These are phyloP conservation scores for Siniperca chuatsi DNA, from an alignment of 2,113 vertebrate genomes.

Conservation along the genomic window DNA sequence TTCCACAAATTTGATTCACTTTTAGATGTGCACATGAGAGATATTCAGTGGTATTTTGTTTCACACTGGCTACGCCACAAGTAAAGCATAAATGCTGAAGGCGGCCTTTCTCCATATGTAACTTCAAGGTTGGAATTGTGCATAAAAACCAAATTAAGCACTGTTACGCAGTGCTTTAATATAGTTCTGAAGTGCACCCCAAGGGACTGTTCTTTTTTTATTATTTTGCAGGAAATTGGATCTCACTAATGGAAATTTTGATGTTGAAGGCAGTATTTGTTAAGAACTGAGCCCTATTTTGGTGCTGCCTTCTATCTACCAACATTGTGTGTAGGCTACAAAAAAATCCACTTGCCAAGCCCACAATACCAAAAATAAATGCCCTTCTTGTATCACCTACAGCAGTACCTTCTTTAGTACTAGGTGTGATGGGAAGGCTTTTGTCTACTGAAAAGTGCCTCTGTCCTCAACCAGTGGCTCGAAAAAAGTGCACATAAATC, in stretches of 20 bases:
- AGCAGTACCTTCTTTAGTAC: conserved; percentile 15
- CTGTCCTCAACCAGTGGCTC: conserved; percentile 46
- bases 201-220: conserved; percentile 37
- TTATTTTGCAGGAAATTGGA: conserved; percentile 58
- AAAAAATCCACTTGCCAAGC: conserved; percentile 8
- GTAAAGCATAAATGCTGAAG: conserved; percentile 28
- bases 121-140: conserved; percentile 45
- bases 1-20: neutral
- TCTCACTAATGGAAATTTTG: conserved; percentile 58
- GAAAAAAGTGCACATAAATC: conserved; percentile 72
- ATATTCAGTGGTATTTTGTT: conserved; percentile 40
- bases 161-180: conserved; percentile 54
- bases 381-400: conserved; percentile 21
- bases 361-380: conserved; percentile 21
- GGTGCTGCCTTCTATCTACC: neutral
- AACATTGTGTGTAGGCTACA: neutral
- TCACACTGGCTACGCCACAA: conserved; percentile 4
- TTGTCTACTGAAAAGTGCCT: conserved; percentile 36
- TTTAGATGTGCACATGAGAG: conserved; percentile 1
- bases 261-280: conserved; percentile 44
- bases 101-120: conserved; percentile 7
- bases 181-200: conserved; percentile 53
- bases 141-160: conserved; percentile 60
- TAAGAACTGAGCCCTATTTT: conserved; percentile 28
- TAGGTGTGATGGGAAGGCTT: conserved; percentile 26